phyloP scores from a whole-genome alignment of 2,797 vertebrate genomes.

The Labroides dimidiatus region DNA sequence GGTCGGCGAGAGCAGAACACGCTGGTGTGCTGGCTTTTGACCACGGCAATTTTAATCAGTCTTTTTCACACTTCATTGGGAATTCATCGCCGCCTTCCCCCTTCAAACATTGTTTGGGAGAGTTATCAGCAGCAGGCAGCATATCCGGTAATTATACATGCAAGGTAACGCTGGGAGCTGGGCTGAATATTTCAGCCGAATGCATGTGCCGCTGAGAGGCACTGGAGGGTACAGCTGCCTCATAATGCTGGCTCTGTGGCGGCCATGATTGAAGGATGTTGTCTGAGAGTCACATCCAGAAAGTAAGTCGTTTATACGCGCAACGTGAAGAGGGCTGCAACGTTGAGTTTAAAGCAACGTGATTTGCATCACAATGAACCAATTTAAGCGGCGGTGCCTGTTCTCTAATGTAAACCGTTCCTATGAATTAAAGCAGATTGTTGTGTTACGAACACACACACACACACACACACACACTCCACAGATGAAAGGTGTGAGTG shows the following conservation, averaged over 20 bases:
- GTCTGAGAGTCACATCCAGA: conserved; percentile 51
- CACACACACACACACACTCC: conserved; percentile 6
- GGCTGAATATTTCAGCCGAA: conserved; percentile 81
- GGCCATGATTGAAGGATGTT: conserved; percentile 59
- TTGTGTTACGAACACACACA: conserved; percentile 19
- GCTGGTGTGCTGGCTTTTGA: conserved; percentile 82
- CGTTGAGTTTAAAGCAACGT: conserved; percentile 32
- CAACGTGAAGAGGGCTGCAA: conserved; percentile 33
- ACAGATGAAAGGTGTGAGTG: conserved; percentile 39
- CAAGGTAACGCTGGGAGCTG: conserved; percentile 82
- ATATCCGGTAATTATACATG: conserved; percentile 87
- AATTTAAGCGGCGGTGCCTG: conserved; percentile 33
- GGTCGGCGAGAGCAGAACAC: conserved; percentile 80
- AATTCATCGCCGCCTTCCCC: conserved; percentile 84
- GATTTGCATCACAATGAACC: conserved; percentile 53
- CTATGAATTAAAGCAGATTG: conserved; percentile 48
- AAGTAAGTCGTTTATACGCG: conserved; percentile 23
- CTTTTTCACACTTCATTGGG: conserved; percentile 88
- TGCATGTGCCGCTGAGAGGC: conserved; percentile 74
- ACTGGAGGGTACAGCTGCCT: conserved; percentile 74
- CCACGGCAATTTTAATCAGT: conserved; percentile 86
- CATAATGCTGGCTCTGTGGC: conserved; percentile 62
- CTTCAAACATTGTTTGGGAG: conserved; percentile 87
- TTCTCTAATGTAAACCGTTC: conserved; percentile 43
- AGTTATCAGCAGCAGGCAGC: conserved; percentile 87